Conservation (phyloP, 2,888 invertebrate genomes). For the Cephus spinipes region DNA sequence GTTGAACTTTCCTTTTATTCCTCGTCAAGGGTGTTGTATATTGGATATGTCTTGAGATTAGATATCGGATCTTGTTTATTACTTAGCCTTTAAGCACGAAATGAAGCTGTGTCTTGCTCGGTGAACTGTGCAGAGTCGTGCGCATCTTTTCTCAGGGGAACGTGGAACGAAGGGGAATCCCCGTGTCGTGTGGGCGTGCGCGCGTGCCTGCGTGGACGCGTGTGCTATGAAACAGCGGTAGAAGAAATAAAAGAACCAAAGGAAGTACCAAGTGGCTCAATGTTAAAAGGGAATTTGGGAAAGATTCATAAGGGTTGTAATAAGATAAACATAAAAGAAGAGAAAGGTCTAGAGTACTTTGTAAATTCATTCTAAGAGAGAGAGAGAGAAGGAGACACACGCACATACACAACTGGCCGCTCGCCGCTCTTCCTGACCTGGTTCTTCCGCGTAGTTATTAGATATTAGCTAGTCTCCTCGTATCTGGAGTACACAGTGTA, state of each 20-base stretch:
- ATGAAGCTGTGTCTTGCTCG: neutral
- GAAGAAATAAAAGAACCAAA: neutral
- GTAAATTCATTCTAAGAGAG: neutral
- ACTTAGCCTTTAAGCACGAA: neutral
- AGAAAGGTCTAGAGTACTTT: neutral
- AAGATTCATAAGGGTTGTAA: neutral
- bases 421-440: slow-evolving; percentile 3
- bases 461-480: slow-evolving; percentile 59
- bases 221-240: neutral
- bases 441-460: slow-evolving; percentile 31
- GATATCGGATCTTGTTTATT: neutral
- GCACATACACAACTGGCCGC: neutral
- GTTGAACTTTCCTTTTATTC: neutral
- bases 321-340: neutral
- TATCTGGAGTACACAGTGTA: slow-evolving; percentile 66
- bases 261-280: neutral
- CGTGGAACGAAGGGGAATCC: neutral
- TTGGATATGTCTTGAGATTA: neutral
- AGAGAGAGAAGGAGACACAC: neutral
- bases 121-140: neutral
- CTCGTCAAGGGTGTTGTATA: slow-evolving; percentile 5
- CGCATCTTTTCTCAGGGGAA: neutral
- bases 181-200: neutral
- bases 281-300: neutral
- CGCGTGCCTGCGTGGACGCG: neutral